Percentiles rank a stretch among this genome's conserved stretches.
Evolutionary conservation across 1,140 invertebrate species (phyloP).

Genomic region (Lasioglossum albipes): DNA sequence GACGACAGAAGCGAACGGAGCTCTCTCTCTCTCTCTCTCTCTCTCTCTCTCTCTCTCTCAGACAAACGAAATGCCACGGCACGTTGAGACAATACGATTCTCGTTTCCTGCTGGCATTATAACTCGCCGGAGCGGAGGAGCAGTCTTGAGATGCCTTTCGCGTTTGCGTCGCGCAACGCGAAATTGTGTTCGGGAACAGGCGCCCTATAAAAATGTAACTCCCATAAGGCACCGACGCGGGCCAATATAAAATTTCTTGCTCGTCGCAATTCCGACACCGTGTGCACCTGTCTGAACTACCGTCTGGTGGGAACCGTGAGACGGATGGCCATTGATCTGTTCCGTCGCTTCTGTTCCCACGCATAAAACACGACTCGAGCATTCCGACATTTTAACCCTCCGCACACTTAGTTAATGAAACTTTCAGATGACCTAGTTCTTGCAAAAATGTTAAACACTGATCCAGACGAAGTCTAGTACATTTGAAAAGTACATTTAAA

Average conservation of each 20-base stretch:
- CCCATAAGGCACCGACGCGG: conserved; percentile 26
- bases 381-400: too few species aligned
- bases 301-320: not conserved
- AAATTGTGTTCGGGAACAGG: conserved; percentile 40
- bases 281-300: not conserved
- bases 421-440: too few species aligned
- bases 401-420: too few species aligned
- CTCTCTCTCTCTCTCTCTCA: not conserved
- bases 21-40: too few species aligned
- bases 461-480: too few species aligned
- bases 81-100: not conserved
- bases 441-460: too few species aligned
- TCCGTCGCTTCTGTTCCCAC: not conserved
- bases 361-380: too few species aligned
- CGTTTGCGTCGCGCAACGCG: conserved; percentile 6
- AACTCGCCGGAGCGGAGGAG: not conserved
- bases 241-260: conserved; percentile 40
- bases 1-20: not conserved
- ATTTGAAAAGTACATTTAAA: too few species aligned
- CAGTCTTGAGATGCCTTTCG: not conserved
- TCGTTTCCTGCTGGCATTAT: not conserved
- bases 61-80: not conserved
- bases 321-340: not conserved
- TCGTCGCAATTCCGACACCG: conserved; percentile 15
- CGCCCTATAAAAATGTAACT: conserved; percentile 48